Conservation (phyloP, 2,113 vertebrate species). For the Lampris megalopsis region DNA sequence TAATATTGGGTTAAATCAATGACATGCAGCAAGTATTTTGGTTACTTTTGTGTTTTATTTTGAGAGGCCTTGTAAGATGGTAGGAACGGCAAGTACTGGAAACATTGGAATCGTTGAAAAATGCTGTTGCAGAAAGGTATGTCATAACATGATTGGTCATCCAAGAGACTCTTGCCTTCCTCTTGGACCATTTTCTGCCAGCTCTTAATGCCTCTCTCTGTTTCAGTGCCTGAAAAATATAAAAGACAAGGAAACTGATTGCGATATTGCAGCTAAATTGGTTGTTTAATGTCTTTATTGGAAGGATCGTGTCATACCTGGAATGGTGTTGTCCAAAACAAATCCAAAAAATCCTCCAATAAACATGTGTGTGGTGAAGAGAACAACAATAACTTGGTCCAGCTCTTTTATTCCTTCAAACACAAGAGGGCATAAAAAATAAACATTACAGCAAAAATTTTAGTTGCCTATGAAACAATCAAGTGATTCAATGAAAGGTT, state of each 20-base stretch:
- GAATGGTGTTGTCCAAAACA: constrained; percentile 84
- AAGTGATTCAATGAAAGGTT: no score
- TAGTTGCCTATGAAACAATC: no score
- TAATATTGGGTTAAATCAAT: no score
- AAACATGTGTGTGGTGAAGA: constrained; percentile 85
- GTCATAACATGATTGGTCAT: constrained; percentile 77
- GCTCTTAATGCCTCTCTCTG: constrained; percentile 78
- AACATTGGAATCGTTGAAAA: constrained; percentile 61
- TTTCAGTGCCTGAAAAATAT: constrained; percentile 68
- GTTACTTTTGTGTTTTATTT: constrained; percentile 7
- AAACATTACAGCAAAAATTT: no score
- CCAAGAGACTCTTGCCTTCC: neutral
- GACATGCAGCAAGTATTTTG: neutral
- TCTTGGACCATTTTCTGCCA: constrained; percentile 67
- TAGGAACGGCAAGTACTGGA: constrained; percentile 79
- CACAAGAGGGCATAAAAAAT: constrained; percentile 14
- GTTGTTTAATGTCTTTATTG: no score
- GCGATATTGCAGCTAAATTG: neutral
- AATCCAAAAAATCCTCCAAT: constrained; percentile 85
- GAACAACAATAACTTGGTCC: constrained; percentile 82
- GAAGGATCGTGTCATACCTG: constrained; percentile 64
- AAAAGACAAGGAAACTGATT: neutral
- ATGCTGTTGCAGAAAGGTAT: constrained; percentile 69
- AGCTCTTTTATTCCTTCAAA: constrained; percentile 79
- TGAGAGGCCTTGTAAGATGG: constrained; percentile 62